phyloP scores from a whole-genome alignment of 2,888 invertebrate genomes.

The Zygogramma bicolorata region DNA sequence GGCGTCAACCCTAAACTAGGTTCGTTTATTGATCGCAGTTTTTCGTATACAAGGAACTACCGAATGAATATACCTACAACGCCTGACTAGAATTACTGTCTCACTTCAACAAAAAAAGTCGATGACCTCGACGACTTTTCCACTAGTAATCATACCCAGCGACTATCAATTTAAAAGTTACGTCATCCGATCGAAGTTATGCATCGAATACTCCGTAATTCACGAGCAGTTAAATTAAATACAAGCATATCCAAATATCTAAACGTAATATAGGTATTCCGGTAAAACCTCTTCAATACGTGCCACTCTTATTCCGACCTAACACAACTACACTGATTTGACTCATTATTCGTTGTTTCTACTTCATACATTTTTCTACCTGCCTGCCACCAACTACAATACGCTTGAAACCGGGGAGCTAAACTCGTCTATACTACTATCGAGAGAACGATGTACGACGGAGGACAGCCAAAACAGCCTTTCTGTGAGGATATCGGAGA shows the following conservation, averaged over 20 bases:
- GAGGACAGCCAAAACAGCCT: not conserved
- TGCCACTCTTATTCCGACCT: not conserved
- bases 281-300: too few species aligned
- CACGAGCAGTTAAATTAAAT: not conserved
- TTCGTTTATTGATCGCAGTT: constrained; percentile 3
- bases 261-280: too few species aligned
- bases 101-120: constrained; percentile 1
- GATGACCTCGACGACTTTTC: not conserved
- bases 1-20: not conserved
- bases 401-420: not conserved
- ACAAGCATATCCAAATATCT: not conserved
- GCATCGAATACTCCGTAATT: not conserved
- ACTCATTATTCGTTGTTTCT: not conserved
- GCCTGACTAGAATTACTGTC: not conserved
- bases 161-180: not conserved
- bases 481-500: not conserved
- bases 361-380: not conserved
- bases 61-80: not conserved
- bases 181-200: not conserved
- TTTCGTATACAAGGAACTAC: not conserved
- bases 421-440: not conserved
- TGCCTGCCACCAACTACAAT: not conserved
- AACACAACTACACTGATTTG: not conserved
- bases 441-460: not conserved
- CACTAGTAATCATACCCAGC: not conserved